Percentiles rank a stretch among this genome's conserved stretches.
Conservation (phyloP, 2,888 invertebrate species). For the Eupelmus urozonus region DNA sequence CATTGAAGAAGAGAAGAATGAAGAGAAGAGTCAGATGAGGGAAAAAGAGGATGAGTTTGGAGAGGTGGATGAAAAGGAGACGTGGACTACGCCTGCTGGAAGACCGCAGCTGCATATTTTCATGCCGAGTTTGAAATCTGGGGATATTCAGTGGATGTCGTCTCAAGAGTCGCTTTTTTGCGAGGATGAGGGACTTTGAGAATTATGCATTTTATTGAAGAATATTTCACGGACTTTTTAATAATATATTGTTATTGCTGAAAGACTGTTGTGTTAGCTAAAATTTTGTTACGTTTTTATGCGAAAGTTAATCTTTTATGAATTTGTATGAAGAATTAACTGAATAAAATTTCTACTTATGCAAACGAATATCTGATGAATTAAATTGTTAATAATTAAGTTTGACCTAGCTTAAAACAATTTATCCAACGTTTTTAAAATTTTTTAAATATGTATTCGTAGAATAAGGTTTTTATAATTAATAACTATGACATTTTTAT, state of each 20-base stretch:
- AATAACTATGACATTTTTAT: too few species aligned
- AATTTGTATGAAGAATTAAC: too few species aligned
- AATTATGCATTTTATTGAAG: not conserved
- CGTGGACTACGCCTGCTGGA: constrained; percentile 65
- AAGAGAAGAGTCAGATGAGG: not conserved
- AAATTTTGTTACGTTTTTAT: not conserved
- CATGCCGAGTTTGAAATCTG: constrained; percentile 69
- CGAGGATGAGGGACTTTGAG: not conserved
- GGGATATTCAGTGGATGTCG: constrained; percentile 53
- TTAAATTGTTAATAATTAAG: too few species aligned
- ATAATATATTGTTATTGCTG: not conserved
- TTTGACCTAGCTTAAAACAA: too few species aligned
- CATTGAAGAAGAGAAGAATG: not conserved
- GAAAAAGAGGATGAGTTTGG: not conserved
- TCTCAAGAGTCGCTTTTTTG: not conserved
- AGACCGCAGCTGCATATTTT: constrained; percentile 78
- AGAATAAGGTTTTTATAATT: too few species aligned
- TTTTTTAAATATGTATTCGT: too few species aligned
- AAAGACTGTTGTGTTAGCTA: not conserved
- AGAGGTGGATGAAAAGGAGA: not conserved
- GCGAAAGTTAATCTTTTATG: not conserved
- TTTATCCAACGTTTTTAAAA: too few species aligned
- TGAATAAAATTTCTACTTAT: too few species aligned
- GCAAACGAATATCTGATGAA: too few species aligned
- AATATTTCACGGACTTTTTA: not conserved